Base-by-base conservation (phyloP, 1,140 invertebrate species). In the Drosophila bocqueti region DNA sequence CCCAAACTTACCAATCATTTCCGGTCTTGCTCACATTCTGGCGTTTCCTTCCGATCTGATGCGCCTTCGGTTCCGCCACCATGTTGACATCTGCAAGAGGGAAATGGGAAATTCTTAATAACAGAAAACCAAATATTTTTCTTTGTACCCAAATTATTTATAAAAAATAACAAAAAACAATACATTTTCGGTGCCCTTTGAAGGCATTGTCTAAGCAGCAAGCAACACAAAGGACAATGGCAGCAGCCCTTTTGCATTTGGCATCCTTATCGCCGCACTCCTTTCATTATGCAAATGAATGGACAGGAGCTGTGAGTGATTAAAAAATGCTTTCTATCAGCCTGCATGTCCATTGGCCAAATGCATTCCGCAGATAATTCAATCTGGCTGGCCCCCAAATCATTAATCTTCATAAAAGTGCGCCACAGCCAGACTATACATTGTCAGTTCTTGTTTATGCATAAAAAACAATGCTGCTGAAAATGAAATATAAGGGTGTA, bases 21-120 rank as follows among this genome's bases (percentile, higher is more conserved):
- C 96, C 96, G 45, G 96, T 96, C 94, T 97, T 96, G 74, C 95
- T 94, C 68, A 96, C 94, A 93, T 96, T 97, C 92, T 96, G 96
- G 68, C 96, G 93, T 92, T 97, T 97, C 76, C 96, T 94, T 72
- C 96, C 96, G 57, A 96, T 96, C 93, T 97, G 96, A 93, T 97
- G 96, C 50, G 96, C 95, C 93, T 97, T 97, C 34, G 96, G 96
- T 91, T 97, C 96, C 21, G 96, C 96, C 43, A 97, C 96, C 96
- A 97, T 96, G 93, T 97, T 97, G 58, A 93, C 93, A 91, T 93
- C 93, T 93, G 82, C 40, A 91, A 91, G 21, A 38, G 16, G 7
- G 18, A 1, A 49, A 65, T 46, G 55, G 21, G 7, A 62, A 47
- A 26, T 38, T 31, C 46, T 61, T 79, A 62, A 81, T 62, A 59